A percentile compares a stretch with the other conserved stretches of the same genome.
These are phyloP conservation scores for Platyura marginata DNA, from an alignment of 1,140 invertebrate genomes.

Conservation along the genomic window DNA sequence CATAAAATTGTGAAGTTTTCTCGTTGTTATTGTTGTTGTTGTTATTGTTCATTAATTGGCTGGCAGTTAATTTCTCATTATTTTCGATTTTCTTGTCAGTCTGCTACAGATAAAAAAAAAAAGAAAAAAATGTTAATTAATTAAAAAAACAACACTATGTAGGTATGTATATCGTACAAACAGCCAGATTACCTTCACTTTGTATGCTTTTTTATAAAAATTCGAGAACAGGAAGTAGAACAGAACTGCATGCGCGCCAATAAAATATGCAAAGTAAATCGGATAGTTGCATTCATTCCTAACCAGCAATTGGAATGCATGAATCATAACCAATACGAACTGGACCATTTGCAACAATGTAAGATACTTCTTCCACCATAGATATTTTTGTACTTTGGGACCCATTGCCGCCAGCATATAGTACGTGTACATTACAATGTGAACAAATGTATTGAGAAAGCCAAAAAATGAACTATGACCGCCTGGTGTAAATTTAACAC, in stretches of 20 bases:
- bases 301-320: conserved; percentile 69
- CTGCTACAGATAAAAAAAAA: background rate
- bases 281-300: conserved; percentile 68
- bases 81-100: background rate
- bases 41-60: background rate
- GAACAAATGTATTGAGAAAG: conserved; percentile 74
- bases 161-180: no score
- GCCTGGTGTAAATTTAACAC: conserved; percentile 80
- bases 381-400: conserved; percentile 62
- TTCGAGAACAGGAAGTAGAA: conserved; percentile 62
- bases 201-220: conserved; percentile 54
- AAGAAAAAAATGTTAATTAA: no score
- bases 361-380: conserved; percentile 92
- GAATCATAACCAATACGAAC: conserved; percentile 59
- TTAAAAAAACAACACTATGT: no score
- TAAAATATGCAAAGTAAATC: conserved; percentile 48
- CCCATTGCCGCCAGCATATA: conserved; percentile 75
- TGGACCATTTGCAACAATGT: conserved; percentile 78
- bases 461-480: conserved; percentile 51
- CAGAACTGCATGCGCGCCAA: conserved; percentile 53
- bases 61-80: background rate
- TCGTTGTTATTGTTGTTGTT: background rate
- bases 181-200: conserved; percentile 8
- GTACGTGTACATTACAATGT: conserved; percentile 83
- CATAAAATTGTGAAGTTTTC: background rate